phyloP scores from a whole-genome alignment of 2,888 invertebrate genomes.

The Notodonta dromedarius region DNA sequence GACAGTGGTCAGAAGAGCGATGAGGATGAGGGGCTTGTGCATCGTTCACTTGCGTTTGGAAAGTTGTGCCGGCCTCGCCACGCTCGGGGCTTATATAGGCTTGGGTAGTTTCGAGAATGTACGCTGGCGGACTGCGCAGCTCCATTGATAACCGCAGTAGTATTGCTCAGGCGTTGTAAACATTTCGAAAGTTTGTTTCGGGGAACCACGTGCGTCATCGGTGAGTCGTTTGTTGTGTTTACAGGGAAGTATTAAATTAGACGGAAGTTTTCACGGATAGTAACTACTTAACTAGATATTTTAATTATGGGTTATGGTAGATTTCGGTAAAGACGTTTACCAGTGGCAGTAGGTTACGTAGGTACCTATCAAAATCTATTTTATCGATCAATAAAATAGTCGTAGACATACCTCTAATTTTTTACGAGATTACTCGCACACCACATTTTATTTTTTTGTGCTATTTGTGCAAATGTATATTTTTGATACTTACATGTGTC shows the following conservation, averaged over 20 bases:
- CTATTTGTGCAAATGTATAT: no score
- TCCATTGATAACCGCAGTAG: slow-evolving; percentile 70
- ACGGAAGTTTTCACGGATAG: neutral
- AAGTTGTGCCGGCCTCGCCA: slow-evolving; percentile 51
- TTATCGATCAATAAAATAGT: no score
- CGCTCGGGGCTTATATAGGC: slow-evolving; percentile 68
- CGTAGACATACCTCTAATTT: no score
- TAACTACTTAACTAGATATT: no score
- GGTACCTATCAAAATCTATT: no score
- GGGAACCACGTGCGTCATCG: slow-evolving; percentile 26
- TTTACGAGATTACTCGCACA: no score
- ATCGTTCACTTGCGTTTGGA: slow-evolving; percentile 57
- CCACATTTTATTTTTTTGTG: no score
- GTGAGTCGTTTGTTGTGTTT: slow-evolving; percentile 18
- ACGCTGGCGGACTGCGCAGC: slow-evolving; percentile 36
- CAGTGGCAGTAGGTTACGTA: no score
- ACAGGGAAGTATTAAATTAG: neutral
- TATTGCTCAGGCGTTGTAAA: slow-evolving; percentile 65
- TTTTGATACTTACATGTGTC: no score
- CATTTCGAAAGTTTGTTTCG: slow-evolving; percentile 53
- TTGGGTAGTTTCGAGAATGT: slow-evolving; percentile 75
- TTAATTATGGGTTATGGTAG: no score
- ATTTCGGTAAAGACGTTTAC: neutral
- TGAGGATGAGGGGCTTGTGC: slow-evolving; percentile 58
- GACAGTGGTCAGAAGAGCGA: slow-evolving; percentile 52